Evolutionary conservation across 2,888 invertebrate genomes (phyloP).

Genomic region (Sinotaia quadrata): DNA sequence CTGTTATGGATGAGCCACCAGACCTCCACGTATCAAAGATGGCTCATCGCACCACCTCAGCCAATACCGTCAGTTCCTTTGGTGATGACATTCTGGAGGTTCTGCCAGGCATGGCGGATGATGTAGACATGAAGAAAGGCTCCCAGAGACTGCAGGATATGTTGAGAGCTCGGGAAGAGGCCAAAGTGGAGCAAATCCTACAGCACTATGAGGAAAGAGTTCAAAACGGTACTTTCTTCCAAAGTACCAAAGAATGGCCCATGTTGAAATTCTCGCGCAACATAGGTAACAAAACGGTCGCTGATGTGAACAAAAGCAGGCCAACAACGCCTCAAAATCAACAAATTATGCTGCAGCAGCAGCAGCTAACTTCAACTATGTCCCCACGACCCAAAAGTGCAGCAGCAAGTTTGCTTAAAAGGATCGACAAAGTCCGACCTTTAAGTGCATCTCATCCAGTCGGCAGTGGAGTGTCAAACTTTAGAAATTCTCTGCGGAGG

Average conservation of each 20-base stretch:
- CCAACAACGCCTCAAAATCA: not conserved
- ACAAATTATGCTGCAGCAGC: not conserved
- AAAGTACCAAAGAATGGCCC: conserved; percentile 8
- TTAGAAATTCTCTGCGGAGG: conserved; percentile 38
- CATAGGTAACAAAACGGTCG: not conserved
- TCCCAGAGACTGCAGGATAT: conserved; percentile 20
- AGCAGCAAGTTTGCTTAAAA: not conserved
- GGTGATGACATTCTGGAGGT: conserved; percentile 49
- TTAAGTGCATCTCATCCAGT: conserved; percentile 18
- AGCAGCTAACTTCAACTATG: not conserved
- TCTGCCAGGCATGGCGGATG: conserved; percentile 50
- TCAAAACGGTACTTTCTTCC: conserved; percentile 14
- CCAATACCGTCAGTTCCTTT: conserved; percentile 27
- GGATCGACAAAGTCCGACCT: conserved; percentile 18
- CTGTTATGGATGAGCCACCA: not conserved
- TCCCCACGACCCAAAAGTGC: conserved; percentile 24
- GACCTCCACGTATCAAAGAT: conserved; percentile 7
- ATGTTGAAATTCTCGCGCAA: conserved; percentile 16
- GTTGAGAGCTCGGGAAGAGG: conserved; percentile 32
- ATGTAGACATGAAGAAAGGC: conserved; percentile 15
- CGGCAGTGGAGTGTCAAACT: conserved; percentile 21
- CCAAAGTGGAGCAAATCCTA: conserved; percentile 31
- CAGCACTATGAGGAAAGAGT: conserved; percentile 35
- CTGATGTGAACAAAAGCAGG: not conserved
- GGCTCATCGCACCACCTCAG: conserved; percentile 27